A percentile compares a stretch with the other conserved stretches of the same genome.
phyloP scores from a whole-genome alignment of 2,113 vertebrate genomes.

The Ramphastos sulfuratus region DNA sequence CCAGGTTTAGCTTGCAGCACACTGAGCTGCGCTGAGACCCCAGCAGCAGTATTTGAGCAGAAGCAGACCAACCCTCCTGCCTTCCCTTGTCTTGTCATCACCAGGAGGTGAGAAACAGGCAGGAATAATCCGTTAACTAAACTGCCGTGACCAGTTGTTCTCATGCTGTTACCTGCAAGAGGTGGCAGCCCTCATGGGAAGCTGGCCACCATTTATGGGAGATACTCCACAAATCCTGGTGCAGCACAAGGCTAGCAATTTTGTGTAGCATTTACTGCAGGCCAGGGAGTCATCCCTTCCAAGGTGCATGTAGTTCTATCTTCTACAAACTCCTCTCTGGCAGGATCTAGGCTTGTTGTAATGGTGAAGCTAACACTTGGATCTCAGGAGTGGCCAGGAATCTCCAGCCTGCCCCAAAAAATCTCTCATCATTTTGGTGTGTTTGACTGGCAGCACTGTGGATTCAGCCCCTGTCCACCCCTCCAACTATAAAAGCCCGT shows the following conservation, averaged over 20 bases:
- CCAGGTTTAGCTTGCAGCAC: background rate
- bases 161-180: background rate
- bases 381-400: background rate
- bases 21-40: background rate
- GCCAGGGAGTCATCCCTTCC: background rate
- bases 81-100: background rate
- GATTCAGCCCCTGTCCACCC: background rate
- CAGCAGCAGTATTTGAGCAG: background rate
- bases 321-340: background rate
- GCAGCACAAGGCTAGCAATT: background rate
- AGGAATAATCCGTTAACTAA: background rate
- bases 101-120: background rate
- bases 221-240: background rate
- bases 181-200: background rate
- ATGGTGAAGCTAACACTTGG: too few relatives aligned
- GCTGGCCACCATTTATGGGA: background rate
- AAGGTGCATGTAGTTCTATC: accelerated
- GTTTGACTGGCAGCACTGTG: background rate
- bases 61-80: background rate
- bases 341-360: background rate
- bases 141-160: background rate
- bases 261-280: background rate
- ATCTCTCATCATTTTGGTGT: background rate
- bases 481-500: constrained; percentile 34
- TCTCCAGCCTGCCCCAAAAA: background rate